Conservation (phyloP, 1,140 invertebrate genomes). For the Drosophila orena region DNA sequence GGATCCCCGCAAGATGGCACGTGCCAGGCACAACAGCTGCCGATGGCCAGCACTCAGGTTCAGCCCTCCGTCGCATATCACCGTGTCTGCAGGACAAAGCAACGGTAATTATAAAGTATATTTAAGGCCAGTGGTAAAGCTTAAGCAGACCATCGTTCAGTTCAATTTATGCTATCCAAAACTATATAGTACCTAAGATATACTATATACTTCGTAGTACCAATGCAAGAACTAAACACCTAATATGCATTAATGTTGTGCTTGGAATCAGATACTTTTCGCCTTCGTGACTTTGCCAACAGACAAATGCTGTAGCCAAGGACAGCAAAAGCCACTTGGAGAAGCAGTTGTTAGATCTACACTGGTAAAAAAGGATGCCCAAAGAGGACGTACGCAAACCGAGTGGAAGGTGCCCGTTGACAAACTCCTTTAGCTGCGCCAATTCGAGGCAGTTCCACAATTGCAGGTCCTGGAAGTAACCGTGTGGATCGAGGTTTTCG, state of each 20-base stretch:
- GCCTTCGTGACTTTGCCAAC: conserved; percentile 72
- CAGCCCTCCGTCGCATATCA: conserved; percentile 88
- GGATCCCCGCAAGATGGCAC: conserved; percentile 92
- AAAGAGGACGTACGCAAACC: conserved; percentile 87
- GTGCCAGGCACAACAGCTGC: conserved; percentile 93
- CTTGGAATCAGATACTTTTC: conserved; percentile 44
- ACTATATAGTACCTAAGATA: no score
- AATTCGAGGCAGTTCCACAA: conserved; percentile 88
- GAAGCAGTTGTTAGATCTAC: conserved; percentile 21
- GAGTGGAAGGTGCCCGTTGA: conserved; percentile 87
- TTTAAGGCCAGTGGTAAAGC: no score
- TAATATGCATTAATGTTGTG: conserved; percentile 52
- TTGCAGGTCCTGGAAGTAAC: conserved; percentile 90
- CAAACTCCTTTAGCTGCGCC: conserved; percentile 91
- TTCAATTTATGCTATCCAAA: conserved; percentile 12
- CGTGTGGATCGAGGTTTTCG: conserved; percentile 95
- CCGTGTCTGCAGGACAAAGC: conserved; percentile 85
- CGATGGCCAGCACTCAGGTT: conserved; percentile 93
- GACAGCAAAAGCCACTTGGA: conserved; percentile 32
- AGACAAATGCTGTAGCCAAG: conserved; percentile 36
- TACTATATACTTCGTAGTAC: no score
- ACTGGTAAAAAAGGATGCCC: not conserved
- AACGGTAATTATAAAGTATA: not conserved
- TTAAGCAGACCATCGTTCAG: conserved; percentile 19
- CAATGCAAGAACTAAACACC: not conserved